These are phyloP conservation scores for Megaceryle alcyon DNA, from an alignment of 2,797 vertebrate species.

Conservation along the genomic window DNA sequence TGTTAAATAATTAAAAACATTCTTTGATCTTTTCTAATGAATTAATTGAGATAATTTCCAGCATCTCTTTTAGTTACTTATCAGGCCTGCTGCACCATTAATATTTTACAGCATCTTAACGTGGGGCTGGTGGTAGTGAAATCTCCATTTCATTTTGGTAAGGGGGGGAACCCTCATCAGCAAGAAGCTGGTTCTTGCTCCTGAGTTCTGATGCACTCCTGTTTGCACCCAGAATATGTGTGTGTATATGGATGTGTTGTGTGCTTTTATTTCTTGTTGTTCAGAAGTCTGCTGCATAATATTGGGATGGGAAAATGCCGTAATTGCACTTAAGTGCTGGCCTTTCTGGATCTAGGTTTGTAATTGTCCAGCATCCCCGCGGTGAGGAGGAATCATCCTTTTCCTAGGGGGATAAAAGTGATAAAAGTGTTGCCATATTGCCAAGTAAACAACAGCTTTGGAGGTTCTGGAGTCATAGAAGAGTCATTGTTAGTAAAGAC, in stretches of 20 bases:
- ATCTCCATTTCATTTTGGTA: constrained; percentile 56
- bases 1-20: constrained; percentile 71
- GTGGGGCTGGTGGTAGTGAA: constrained; percentile 34
- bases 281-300: neutral
- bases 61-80: constrained; percentile 48
- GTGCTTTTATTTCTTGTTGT: neutral
- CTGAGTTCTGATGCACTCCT: neutral
- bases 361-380: constrained; percentile 1
- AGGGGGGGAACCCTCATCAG: neutral
- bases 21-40: constrained; percentile 48
- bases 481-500: neutral
- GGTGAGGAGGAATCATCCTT: constrained; percentile 15
- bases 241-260: neutral
- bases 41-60: constrained; percentile 62
- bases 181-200: neutral
- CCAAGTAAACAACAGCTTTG: constrained; percentile 16
- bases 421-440: constrained; percentile 15
- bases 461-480: neutral
- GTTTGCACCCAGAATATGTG: neutral
- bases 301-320: neutral
- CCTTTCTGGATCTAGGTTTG: constrained; percentile 14
- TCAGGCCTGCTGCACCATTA: constrained; percentile 46
- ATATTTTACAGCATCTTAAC: constrained; percentile 73
- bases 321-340: constrained; percentile 1
- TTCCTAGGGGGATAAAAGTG: neutral